These are phyloP conservation scores for Holothuria glaberrima DNA, from an alignment of 35 echinoderm and acorn worm species.

Conservation along the genomic window DNA sequence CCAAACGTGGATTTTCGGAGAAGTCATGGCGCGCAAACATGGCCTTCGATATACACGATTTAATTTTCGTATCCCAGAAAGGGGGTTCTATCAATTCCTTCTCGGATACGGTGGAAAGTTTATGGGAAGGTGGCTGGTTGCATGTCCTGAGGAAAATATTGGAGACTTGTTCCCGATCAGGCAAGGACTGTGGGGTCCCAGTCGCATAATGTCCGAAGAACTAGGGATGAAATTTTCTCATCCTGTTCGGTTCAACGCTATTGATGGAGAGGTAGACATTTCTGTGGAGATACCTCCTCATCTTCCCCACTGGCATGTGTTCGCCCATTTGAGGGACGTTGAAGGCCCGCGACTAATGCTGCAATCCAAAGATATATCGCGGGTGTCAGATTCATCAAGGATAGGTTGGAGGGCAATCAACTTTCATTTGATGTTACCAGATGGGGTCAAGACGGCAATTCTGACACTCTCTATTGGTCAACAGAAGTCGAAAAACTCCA, in stretches of 20 bases:
- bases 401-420: slow-evolving; percentile 32
- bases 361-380: slow-evolving; percentile 32
- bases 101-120: slow-evolving; percentile 35
- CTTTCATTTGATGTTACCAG: slow-evolving; percentile 17
- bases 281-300: slow-evolving; percentile 36
- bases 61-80: slow-evolving; percentile 36
- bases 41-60: slow-evolving; percentile 31
- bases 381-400: background rate
- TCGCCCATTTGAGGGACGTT: slow-evolving; percentile 40
- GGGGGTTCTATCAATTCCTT: slow-evolving; percentile 45
- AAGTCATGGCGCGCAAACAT: slow-evolving; percentile 11
- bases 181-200: slow-evolving; percentile 16
- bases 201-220: slow-evolving; percentile 40
- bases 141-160: slow-evolving; percentile 11
- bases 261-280: slow-evolving; percentile 27
- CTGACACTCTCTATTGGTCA: slow-evolving; percentile 26
- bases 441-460: slow-evolving; percentile 12
- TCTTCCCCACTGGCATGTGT: slow-evolving; percentile 25
- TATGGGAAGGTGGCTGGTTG: slow-evolving; percentile 48
- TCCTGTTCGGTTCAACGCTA: slow-evolving; percentile 19
- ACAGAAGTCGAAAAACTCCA: slow-evolving; percentile 22
- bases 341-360: slow-evolving; percentile 20
- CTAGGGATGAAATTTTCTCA: slow-evolving; percentile 36
- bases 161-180: slow-evolving; percentile 20
- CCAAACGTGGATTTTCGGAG: slow-evolving; percentile 39